Evolutionary conservation across 1,140 invertebrate species (phyloP).

Genomic region (Luehdorfia chinensis): DNA sequence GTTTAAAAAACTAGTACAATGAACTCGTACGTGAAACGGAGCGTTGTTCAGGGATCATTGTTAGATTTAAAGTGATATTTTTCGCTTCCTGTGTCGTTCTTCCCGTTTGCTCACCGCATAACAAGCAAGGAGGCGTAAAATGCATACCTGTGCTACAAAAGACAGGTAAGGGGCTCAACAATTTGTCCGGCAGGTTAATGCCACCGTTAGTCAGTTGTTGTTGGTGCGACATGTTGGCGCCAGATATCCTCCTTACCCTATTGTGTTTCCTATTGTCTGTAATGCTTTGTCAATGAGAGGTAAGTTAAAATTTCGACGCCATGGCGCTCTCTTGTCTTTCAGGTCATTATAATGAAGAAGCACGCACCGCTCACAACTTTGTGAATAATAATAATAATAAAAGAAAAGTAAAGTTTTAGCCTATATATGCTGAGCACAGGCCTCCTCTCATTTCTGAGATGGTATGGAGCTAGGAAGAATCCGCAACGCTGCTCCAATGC

Average conservation of each 20-base stretch:
- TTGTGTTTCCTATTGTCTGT: conserved; percentile 40
- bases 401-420: no score
- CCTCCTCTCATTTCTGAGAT: no score
- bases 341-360: no score
- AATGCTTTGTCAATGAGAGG: conserved; percentile 25
- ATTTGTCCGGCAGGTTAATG: conserved; percentile 40
- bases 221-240: conserved; percentile 56
- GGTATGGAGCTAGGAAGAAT: no score
- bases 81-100: conserved; percentile 59
- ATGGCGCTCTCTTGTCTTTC: conserved; percentile 39
- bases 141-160: conserved; percentile 57
- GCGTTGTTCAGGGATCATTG: conserved; percentile 49
- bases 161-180: conserved; percentile 46
- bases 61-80: conserved; percentile 29
- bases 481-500: no score
- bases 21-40: conserved; percentile 32
- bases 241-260: conserved; percentile 39
- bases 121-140: conserved; percentile 27
- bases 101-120: conserved; percentile 37
- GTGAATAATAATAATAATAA: no score
- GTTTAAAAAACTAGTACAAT: conserved; percentile 18
- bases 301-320: conserved; percentile 27
- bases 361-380: no score
- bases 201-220: conserved; percentile 56
- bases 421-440: no score